Percentiles rank a stretch among this genome's conserved stretches.
Evolutionary conservation across 2,797 vertebrate genomes (phyloP).

Genomic region (Graptemys geographica): DNA sequence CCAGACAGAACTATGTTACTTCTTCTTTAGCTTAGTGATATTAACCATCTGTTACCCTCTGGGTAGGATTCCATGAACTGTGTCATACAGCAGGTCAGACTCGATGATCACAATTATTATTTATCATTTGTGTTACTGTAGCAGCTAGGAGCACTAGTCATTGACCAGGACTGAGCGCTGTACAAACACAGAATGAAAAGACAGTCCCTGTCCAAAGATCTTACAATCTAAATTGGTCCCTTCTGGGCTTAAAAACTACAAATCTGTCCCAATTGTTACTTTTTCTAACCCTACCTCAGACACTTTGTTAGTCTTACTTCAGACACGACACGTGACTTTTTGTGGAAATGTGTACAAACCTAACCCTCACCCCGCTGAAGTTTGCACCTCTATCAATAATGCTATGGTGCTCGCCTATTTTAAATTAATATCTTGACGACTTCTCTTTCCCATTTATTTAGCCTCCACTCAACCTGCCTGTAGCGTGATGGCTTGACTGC

Average conservation of each 20-base stretch:
- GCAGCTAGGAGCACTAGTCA: background rate
- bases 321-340: background rate
- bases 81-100: background rate
- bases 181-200: background rate
- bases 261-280: background rate
- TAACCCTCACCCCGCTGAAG: background rate
- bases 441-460: conserved; percentile 39
- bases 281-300: background rate
- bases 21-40: accelerated
- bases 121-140: background rate
- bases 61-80: background rate
- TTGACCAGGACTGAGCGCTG: background rate
- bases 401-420: background rate
- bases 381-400: conserved; percentile 23
- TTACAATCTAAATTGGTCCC: background rate
- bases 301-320: conserved; percentile 4
- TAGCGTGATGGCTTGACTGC: background rate
- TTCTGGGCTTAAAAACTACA: background rate
- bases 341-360: background rate
- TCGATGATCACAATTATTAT: background rate
- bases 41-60: accelerated
- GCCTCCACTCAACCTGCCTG: background rate
- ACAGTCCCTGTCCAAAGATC: background rate
- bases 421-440: conserved; percentile 18
- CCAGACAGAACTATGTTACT: background rate